A percentile compares a stretch with the other conserved stretches of the same genome.
phyloP scores from a whole-genome alignment of 2,113 vertebrate species.

The Bos javanicus region DNA sequence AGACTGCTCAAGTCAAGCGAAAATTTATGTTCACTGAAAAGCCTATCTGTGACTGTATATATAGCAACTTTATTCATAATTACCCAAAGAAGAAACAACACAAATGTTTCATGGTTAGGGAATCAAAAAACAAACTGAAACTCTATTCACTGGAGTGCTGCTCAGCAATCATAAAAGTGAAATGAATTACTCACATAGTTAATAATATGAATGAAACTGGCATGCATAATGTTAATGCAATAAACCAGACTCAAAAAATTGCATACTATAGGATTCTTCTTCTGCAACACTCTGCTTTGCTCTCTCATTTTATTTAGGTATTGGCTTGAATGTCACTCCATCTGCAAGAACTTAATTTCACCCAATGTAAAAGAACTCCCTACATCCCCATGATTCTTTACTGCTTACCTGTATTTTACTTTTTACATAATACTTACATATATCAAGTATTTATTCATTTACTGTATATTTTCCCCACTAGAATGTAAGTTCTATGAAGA shows the following conservation, averaged over 20 bases:
- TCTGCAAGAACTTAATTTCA: not conserved
- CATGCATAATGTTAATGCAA: not conserved
- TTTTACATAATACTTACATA: not conserved
- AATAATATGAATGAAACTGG: not conserved
- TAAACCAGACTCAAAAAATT: not conserved
- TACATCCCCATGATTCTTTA: not conserved
- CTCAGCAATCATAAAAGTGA: not conserved
- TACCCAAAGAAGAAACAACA: not conserved
- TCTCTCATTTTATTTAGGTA: not conserved
- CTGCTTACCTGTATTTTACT: not conserved
- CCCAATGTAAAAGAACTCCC: not conserved
- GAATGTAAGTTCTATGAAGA: not conserved
- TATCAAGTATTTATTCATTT: not conserved
- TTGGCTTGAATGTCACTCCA: not conserved
- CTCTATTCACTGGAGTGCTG: not conserved
- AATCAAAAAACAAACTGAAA: not conserved
- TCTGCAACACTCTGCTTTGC: not conserved
- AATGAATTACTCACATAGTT: not conserved
- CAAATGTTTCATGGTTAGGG: not conserved
- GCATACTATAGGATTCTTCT: not conserved
- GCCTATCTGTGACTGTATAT: not conserved
- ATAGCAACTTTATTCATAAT: not conserved
- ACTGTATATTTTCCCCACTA: not conserved
- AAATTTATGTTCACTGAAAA: not conserved
- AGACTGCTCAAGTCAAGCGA: not conserved